Evolutionary conservation across 2,888 invertebrate genomes (phyloP).

Genomic region (Spilarctia lutea): DNA sequence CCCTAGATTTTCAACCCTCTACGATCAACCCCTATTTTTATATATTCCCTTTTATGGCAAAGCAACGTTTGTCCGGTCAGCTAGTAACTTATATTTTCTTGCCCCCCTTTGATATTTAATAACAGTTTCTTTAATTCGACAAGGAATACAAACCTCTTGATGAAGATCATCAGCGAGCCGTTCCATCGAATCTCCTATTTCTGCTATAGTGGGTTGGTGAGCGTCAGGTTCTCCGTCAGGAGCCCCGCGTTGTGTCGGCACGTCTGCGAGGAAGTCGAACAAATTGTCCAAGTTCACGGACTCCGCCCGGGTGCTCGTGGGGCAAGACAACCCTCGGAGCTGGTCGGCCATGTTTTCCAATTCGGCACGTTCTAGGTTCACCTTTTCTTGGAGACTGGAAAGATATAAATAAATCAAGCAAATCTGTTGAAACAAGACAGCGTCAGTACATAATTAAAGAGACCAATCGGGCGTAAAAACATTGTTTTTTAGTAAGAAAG

Average conservation of each 20-base stretch:
- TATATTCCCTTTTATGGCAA: too few species aligned
- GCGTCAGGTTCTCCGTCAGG: conserved; percentile 84
- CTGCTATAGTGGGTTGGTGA: conserved; percentile 90
- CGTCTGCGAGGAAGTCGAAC: conserved; percentile 95
- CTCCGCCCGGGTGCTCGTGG: conserved; percentile 85
- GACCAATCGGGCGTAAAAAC: too few species aligned
- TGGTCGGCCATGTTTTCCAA: conserved; percentile 82
- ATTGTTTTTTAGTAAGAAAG: too few species aligned
- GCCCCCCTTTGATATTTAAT: too few species aligned
- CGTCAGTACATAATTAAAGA: too few species aligned
- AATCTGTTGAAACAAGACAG: background rate
- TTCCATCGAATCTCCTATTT: conserved; percentile 94
- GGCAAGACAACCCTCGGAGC: conserved; percentile 72
- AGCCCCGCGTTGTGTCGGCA: conserved; percentile 83
- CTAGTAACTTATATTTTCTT: too few species aligned
- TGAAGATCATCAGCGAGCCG: conserved; percentile 93
- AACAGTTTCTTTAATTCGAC: too few species aligned
- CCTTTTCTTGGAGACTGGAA: conserved; percentile 89
- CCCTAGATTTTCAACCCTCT: too few species aligned
- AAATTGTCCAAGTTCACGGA: conserved; percentile 95
- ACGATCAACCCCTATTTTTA: too few species aligned
- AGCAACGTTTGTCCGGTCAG: too few species aligned
- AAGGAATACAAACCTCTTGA: conserved; percentile 87
- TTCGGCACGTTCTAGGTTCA: conserved; percentile 87
- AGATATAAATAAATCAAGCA: background rate